These are phyloP conservation scores for Chaunax sp. DNA, from an alignment of 2,797 vertebrate species.

Conservation along the genomic window DNA sequence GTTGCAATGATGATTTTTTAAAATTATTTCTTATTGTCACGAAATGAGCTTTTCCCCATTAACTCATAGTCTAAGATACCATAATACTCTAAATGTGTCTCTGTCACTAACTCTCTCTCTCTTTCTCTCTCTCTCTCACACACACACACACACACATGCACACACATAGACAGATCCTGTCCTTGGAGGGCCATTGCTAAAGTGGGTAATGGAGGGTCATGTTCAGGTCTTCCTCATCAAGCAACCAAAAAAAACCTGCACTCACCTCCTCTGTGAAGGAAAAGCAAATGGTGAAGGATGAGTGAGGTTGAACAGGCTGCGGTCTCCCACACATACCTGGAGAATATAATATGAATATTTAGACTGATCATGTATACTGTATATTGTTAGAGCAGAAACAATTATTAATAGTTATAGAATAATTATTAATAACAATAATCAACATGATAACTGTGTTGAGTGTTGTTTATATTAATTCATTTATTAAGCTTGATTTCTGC, in stretches of 20 bases:
- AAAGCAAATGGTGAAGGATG: conserved; percentile 33
- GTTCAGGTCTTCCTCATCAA: conserved; percentile 69
- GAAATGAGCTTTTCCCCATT: no score
- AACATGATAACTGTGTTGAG: no score
- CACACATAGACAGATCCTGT: conserved; percentile 10
- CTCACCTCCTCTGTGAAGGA: conserved; percentile 39
- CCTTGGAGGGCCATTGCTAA: conserved; percentile 65
- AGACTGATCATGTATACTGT: no score
- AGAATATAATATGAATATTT: not conserved
- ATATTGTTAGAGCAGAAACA: not conserved
- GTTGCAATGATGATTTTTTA: no score
- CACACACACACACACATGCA: conserved; percentile 7
- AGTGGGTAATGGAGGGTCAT: conserved; percentile 71
- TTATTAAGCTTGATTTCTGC: not conserved
- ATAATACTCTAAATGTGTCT: not conserved
- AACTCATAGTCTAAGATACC: no score
- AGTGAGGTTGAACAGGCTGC: conserved; percentile 16
- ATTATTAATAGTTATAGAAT: no score
- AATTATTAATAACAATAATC: no score
- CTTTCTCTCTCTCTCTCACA: conserved; percentile 17
- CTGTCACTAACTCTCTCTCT: conserved; percentile 10
- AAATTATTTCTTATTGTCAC: no score
- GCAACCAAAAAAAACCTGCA: conserved; percentile 66
- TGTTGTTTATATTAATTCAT: not conserved
- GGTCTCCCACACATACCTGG: not conserved